Evolutionary conservation across 2,113 vertebrate species (phyloP).

Genomic region (Sarotherodon lohbergeri): DNA sequence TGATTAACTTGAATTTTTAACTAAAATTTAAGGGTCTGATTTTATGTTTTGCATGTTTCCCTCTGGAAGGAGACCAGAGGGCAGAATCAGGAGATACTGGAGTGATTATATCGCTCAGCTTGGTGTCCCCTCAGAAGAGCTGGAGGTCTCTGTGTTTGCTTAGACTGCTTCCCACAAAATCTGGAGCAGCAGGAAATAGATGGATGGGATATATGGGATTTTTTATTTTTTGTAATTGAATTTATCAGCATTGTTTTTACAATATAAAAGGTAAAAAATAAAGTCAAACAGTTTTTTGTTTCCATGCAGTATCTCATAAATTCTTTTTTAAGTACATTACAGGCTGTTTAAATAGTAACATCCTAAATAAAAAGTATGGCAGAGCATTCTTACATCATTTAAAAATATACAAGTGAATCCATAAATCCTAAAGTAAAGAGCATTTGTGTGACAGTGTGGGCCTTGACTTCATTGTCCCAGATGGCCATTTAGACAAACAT

Average conservation of each 20-base stretch:
- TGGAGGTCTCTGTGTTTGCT: not conserved
- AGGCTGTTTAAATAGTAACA: not conserved
- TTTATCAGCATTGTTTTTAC: not conserved
- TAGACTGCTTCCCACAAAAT: rapidly evolving
- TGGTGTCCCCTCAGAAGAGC: not conserved
- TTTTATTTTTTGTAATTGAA: not conserved
- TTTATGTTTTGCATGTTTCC: not conserved
- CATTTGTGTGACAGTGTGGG: not conserved
- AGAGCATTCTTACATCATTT: not conserved
- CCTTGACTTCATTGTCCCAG: not conserved
- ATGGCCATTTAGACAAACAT: not conserved
- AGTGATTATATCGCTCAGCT: not conserved
- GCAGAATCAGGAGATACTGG: not conserved
- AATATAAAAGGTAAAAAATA: not conserved
- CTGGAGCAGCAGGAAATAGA: not conserved
- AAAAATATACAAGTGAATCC: not conserved
- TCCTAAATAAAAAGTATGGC: not conserved
- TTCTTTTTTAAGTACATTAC: not conserved
- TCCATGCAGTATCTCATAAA: not conserved
- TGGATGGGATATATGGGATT: not conserved
- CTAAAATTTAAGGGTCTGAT: not conserved
- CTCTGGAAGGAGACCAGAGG: not conserved
- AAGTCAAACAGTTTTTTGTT: not conserved
- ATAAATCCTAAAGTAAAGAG: not conserved
- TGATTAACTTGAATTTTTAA: rapidly evolving